Evolutionary conservation across 2,797 vertebrate species (phyloP).

Genomic region (Allochrocebus solatus): DNA sequence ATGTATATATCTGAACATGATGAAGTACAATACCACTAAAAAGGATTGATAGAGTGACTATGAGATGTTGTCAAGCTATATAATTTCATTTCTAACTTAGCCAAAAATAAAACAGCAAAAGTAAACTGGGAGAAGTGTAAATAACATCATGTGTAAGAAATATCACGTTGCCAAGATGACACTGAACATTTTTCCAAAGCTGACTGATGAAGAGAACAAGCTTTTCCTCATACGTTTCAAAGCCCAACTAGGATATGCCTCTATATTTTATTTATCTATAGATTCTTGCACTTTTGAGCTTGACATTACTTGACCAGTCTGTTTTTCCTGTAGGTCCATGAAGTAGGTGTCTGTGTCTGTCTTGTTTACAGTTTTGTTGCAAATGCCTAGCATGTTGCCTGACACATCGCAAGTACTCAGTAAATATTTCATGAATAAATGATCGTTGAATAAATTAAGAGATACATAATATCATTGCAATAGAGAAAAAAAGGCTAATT

Average conservation of each 20-base stretch:
- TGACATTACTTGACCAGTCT: not conserved
- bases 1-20: not conserved
- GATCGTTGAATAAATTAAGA: not conserved
- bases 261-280: not conserved
- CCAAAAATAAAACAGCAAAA: not conserved
- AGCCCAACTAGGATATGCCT: not conserved
- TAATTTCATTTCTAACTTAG: not conserved
- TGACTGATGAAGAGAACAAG: not conserved
- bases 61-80: not conserved
- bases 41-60: not conserved
- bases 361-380: not conserved
- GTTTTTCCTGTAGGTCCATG: not conserved
- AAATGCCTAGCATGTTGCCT: not conserved
- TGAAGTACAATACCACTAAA: fast-evolving
- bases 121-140: not conserved
- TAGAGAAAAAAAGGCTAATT: not conserved
- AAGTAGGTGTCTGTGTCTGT: fast-evolving
- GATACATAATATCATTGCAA: not conserved
- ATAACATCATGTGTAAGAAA: not conserved
- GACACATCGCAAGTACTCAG: not conserved
- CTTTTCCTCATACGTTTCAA: not conserved
- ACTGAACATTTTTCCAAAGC: not conserved
- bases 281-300: not conserved
- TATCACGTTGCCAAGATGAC: not conserved
- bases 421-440: not conserved